These are phyloP conservation scores for Styela plicata DNA, from an alignment of 23 tunicate species.

Conservation along the genomic window DNA sequence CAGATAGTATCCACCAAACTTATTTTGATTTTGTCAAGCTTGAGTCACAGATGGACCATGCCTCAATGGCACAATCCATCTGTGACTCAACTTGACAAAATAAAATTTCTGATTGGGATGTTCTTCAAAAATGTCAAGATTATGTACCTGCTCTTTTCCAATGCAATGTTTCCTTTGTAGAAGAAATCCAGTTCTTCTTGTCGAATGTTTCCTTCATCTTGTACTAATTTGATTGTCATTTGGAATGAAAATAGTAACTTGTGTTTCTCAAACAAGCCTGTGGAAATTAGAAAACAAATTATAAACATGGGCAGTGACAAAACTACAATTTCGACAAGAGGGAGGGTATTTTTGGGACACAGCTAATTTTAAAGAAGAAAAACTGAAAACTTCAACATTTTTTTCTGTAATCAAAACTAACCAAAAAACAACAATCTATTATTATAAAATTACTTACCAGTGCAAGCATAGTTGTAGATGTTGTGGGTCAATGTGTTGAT, in stretches of 20 bases:
- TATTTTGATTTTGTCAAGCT: too few species aligned
- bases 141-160: slow-evolving; percentile 97
- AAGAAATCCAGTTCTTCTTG: slow-evolving; percentile 98
- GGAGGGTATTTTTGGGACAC: too few species aligned
- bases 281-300: neutral
- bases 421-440: neutral
- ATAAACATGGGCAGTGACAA: neutral
- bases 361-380: too few species aligned
- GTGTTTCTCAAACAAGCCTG: slow-evolving; percentile 98
- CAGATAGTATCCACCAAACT: too few species aligned
- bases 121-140: too few species aligned
- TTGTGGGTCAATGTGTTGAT: slow-evolving; percentile 88
- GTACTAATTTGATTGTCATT: slow-evolving; percentile 96
- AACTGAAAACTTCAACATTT: too few species aligned
- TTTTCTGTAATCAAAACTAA: too few species aligned
- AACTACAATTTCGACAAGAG: too few species aligned
- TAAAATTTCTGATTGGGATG: too few species aligned
- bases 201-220: slow-evolving; percentile 74
- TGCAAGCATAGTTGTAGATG: slow-evolving; percentile 99
- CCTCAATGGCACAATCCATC: too few species aligned
- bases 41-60: too few species aligned
- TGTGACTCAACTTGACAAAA: too few species aligned
- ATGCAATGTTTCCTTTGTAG: slow-evolving; percentile 98
- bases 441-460: slow-evolving; percentile 72
- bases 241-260: slow-evolving; percentile 97